phyloP scores from a whole-genome alignment of 2,113 vertebrate species.

The Acrocephalus kingi region DNA sequence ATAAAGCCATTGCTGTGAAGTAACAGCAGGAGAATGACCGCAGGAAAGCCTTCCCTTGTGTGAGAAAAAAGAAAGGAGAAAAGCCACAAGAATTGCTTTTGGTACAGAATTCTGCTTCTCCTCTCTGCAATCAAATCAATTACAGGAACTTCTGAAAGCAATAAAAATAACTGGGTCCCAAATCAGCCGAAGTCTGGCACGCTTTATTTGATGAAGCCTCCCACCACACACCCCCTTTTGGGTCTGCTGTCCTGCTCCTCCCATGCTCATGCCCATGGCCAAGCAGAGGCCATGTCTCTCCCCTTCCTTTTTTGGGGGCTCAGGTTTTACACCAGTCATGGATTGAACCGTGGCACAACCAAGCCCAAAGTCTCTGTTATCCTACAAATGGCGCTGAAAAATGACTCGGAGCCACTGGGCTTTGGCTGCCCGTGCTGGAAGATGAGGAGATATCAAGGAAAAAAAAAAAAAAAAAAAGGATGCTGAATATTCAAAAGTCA shows the following conservation, averaged over 20 bases:
- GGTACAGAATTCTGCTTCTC: background rate
- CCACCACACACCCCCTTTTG: background rate
- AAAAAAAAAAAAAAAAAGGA: background rate
- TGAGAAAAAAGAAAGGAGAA: background rate
- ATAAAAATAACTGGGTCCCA: background rate
- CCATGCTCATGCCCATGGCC: too few relatives aligned
- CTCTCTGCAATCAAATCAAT: background rate
- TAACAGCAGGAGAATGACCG: background rate
- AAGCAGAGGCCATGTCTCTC: background rate
- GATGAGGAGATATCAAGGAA: background rate
- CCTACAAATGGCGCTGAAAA: background rate
- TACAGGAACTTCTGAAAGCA: background rate
- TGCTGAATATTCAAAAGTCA: background rate
- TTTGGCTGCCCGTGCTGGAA: background rate
- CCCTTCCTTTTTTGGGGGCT: background rate
- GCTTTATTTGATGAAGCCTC: background rate
- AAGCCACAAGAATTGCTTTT: background rate
- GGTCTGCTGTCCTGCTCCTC: background rate
- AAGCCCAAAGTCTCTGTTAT: background rate
- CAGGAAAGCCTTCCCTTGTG: background rate
- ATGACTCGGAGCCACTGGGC: fast-evolving
- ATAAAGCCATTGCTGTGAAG: background rate
- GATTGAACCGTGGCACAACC: fast-evolving
- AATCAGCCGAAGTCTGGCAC: background rate
- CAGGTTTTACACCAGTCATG: background rate